Conservation (phyloP, 2,113 vertebrate genomes). For the Cichladusa arquata region DNA sequence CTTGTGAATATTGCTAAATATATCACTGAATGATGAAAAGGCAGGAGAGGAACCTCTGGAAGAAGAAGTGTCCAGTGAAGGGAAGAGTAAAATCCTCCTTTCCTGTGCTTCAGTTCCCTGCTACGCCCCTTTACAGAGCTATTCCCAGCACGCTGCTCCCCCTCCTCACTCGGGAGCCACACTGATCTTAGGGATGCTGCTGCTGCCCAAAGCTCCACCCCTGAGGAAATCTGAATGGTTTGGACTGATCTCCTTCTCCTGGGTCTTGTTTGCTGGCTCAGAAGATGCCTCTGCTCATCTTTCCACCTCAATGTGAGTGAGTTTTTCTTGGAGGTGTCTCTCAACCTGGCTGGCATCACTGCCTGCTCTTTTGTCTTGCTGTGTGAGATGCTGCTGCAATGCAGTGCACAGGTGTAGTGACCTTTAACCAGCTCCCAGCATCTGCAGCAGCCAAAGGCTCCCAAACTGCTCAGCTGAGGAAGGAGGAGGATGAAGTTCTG, state of each 20-base stretch:
- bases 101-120: background rate
- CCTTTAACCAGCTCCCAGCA: background rate
- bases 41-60: background rate
- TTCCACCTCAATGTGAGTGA: background rate
- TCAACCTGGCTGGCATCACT: background rate
- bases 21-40: background rate
- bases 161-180: background rate
- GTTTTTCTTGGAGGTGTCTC: background rate
- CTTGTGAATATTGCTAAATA: background rate
- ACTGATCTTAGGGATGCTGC: background rate
- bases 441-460: constrained; percentile 6
- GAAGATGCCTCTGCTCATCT: background rate
- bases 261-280: background rate
- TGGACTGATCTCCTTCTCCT: background rate
- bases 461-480: background rate
- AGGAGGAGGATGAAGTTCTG: background rate
- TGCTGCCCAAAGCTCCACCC: background rate
- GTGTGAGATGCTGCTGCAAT: background rate
- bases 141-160: background rate
- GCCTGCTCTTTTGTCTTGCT: constrained; percentile 12
- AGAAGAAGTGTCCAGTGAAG: background rate
- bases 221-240: background rate
- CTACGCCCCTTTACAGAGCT: background rate
- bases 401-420: background rate
- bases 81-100: background rate